phyloP scores from a whole-genome alignment of 2,113 vertebrate genomes.

The zebrafish (Danio rerio) region GRCz12tu NC_133199.1:23872001-23872500 shows the following conservation, averaged over 20 bases:
- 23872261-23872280: not conserved
- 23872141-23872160: slow-evolving; percentile 27
- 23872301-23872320: not conserved
- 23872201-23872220: slow-evolving; percentile 66
- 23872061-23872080: slow-evolving; percentile 71
- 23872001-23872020: slow-evolving; percentile 68
- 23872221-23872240: slow-evolving; percentile 76
- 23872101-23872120: slow-evolving; percentile 59
- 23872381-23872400: not conserved
- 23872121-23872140: slow-evolving; percentile 35
- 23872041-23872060: slow-evolving; percentile 63
- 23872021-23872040: slow-evolving; percentile 57
- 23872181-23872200: slow-evolving; percentile 60
- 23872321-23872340: slow-evolving; percentile 26
- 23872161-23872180: slow-evolving; percentile 47
- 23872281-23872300: slow-evolving; percentile 67
- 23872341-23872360: slow-evolving; percentile 50
- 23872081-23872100: slow-evolving; percentile 61
- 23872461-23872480: not conserved
- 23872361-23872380: slow-evolving; percentile 32
- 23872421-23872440: not conserved
- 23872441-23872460: slow-evolving; percentile 1
- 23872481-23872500: not conserved
- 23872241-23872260: slow-evolving; percentile 64
- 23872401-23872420: slow-evolving; percentile 42